Base-by-base conservation (phyloP, 2,113 vertebrate genomes). In the Bos indicus region DNA sequence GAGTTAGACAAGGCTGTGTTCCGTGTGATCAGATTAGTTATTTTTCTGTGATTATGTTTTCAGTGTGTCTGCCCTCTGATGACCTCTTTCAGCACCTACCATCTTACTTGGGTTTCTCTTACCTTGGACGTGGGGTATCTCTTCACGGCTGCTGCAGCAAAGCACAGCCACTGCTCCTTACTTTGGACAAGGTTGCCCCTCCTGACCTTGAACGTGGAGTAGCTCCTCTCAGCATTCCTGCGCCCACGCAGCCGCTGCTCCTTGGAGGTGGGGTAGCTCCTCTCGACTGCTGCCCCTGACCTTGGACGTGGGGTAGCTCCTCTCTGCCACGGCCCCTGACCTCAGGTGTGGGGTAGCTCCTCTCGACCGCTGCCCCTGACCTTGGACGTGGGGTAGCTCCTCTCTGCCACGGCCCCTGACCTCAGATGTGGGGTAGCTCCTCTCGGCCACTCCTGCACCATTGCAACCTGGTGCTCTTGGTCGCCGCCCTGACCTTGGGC, bases 231-330 rank as follows among this genome's bases (percentile, higher is more conserved):
- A 1, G 25, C 57, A 28, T 25, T 60, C 25, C 57, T 60, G 25
- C 1, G 1, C 57, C 57, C 5, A 0, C 0, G 0, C 4, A 60
- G 57, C 11, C 1, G 1, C 57, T 6, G 5, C 26, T 60, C 26
- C 57, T 60, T 60, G 57, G 0, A 13, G 57, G 57, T 59, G 57
- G 5, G 57, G 23, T 57, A 57, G 16, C 52, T 54, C 9, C 23
- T 59, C 23, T 11, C 3, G 57, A 25, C 57, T 0, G 0, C 0
- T 1, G 57, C 1, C 23, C 2, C 25, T 23, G 10, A 59, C 25
- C 57, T 59, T 4, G 1, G 25, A 59, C 1, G 0, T 30, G 28
- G 13, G 12, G 2, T 60, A 14, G 28, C 5, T 62, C 59, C 13
- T 62, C 59, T 30, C 0, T 5, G 28, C 28, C 60, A 6, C 14